A percentile compares a stretch with the other conserved stretches of the same genome.
These are phyloP conservation scores for Musca vetustissima DNA, from an alignment of 1,140 invertebrate species.

Conservation along the genomic window DNA sequence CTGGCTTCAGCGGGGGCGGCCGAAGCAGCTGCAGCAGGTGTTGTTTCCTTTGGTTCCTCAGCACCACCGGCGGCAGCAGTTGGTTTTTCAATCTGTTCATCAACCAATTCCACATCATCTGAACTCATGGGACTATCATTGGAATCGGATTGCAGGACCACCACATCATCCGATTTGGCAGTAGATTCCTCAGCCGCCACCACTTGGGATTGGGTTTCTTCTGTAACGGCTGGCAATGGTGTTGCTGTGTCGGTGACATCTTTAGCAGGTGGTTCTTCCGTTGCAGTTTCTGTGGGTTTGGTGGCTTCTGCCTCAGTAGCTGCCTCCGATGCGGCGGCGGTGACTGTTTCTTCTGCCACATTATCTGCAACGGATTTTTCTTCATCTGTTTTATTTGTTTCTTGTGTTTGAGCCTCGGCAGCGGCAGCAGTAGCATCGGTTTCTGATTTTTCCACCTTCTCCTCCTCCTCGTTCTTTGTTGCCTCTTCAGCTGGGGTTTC, in stretches of 20 bases:
- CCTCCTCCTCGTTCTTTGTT: no score
- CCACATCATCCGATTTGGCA: conserved; percentile 3
- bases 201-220: no score
- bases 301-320: background rate
- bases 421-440: no score
- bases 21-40: background rate
- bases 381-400: no score
- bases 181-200: no score
- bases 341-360: background rate
- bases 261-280: no score
- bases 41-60: background rate
- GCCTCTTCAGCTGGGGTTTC: no score
- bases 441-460: no score
- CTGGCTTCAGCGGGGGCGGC: background rate
- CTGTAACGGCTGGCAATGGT: background rate
- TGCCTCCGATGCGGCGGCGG: background rate
- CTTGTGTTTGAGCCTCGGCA: no score
- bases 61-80: background rate
- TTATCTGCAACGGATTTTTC: background rate
- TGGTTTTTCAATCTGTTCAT: background rate
- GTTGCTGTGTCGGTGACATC: conserved; percentile 6
- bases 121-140: conserved; percentile 25
- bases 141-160: conserved; percentile 2
- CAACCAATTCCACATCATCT: conserved; percentile 29
- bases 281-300: background rate